These are phyloP conservation scores for Anorthoa munda DNA, from an alignment of 2,888 invertebrate species.

Conservation along the genomic window DNA sequence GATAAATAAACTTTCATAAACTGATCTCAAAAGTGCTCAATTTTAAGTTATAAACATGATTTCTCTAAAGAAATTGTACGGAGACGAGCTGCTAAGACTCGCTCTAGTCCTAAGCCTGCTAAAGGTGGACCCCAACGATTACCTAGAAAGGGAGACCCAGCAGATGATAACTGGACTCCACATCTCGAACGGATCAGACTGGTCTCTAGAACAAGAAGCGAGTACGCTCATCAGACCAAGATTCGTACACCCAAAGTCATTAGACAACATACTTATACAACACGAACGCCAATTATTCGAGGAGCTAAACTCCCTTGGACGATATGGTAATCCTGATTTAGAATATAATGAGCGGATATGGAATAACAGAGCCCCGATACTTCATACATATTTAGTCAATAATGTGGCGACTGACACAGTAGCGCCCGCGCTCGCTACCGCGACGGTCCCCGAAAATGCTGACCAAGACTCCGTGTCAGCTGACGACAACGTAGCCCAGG, in stretches of 20 bases:
- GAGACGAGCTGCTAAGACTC: constrained; percentile 95
- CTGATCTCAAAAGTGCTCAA: constrained; percentile 69
- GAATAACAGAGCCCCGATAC: constrained; percentile 81
- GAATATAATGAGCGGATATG: constrained; percentile 87
- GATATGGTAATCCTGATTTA: constrained; percentile 77
- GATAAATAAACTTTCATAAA: constrained; percentile 27
- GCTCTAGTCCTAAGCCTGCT: constrained; percentile 95
- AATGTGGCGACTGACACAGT: constrained; percentile 88
- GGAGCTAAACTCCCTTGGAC: constrained; percentile 93
- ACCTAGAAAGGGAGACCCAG: constrained; percentile 91
- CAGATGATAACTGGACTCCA: constrained; percentile 91
- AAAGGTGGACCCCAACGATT: constrained; percentile 94
- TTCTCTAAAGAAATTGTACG: constrained; percentile 95
- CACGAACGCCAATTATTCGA: constrained; percentile 94
- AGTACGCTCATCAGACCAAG: constrained; percentile 91
- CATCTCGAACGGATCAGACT: constrained; percentile 93
- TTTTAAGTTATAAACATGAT: constrained; percentile 90
- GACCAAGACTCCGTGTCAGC: constrained; percentile 83
- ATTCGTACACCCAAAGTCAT: constrained; percentile 93
- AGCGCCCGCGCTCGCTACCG: constrained; percentile 80
- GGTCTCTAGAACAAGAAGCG: constrained; percentile 91
- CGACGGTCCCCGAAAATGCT: constrained; percentile 75
- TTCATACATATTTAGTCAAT: constrained; percentile 89
- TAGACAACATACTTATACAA: constrained; percentile 93
- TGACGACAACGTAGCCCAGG: constrained; percentile 88